These are phyloP conservation scores for Sturnira hondurensis DNA, from an alignment of 2,113 vertebrate species.

Conservation along the genomic window DNA sequence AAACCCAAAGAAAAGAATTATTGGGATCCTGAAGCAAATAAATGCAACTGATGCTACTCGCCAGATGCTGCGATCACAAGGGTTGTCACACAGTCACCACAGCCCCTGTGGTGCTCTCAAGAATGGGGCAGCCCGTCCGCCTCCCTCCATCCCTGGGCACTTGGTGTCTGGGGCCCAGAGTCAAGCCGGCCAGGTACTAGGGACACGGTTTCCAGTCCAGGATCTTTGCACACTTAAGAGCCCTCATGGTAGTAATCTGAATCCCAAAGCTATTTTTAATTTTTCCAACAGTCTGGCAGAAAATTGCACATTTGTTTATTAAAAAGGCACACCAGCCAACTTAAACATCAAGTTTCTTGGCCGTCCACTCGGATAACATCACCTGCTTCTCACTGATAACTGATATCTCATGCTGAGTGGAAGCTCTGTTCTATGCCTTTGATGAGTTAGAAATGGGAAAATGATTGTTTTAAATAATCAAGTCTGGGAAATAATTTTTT, in stretches of 20 bases:
- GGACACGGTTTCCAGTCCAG: not conserved
- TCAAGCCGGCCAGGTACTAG: not conserved
- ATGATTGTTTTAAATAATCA: not conserved
- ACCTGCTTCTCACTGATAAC: not conserved
- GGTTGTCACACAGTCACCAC: rapidly evolving
- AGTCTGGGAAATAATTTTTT: not conserved
- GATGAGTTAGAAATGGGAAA: not conserved
- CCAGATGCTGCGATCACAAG: rapidly evolving
- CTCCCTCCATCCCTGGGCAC: no score
- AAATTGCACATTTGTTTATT: not conserved
- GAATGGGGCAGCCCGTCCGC: rapidly evolving
- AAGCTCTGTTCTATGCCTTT: not conserved
- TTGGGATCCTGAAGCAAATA: not conserved
- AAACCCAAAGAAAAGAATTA: slow-evolving; percentile 43
- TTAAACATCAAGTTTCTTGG: not conserved
- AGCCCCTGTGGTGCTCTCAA: not conserved
- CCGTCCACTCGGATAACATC: not conserved
- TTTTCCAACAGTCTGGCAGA: not conserved
- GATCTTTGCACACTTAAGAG: not conserved
- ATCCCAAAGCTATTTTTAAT: not conserved
- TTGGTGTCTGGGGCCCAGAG: not conserved
- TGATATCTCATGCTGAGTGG: not conserved
- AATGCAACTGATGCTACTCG: not conserved
- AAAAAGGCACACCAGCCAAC: not conserved
- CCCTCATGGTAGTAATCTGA: no score